Percentiles rank a stretch among this genome's conserved stretches.
phyloP scores from a whole-genome alignment of 2,888 invertebrate species.

The Linnaemya tessellans region DNA sequence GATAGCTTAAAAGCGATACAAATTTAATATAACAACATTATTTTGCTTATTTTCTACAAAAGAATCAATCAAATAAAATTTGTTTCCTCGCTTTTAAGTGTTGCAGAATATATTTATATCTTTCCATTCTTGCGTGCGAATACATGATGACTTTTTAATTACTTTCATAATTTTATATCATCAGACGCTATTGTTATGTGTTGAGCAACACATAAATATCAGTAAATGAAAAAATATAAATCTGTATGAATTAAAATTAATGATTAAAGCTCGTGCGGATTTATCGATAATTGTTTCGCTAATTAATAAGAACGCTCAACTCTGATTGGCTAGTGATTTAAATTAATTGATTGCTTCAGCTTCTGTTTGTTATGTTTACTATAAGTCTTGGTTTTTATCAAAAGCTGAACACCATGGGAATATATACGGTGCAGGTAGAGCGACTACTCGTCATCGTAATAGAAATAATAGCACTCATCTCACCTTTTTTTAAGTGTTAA shows the following conservation, averaged over 20 bases:
- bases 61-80: no score
- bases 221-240: not conserved
- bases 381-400: no score
- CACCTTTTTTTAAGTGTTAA: no score
- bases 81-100: no score
- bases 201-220: not conserved
- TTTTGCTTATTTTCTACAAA: no score
- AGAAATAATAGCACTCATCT: no score
- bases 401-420: no score
- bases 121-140: not conserved
- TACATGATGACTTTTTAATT: conserved; percentile 7
- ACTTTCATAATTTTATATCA: conserved; percentile 1
- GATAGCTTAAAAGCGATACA: no score
- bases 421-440: no score
- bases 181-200: not conserved
- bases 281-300: not conserved
- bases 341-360: not conserved
- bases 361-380: not conserved
- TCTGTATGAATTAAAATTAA: not conserved
- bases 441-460: no score
- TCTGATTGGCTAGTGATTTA: not conserved
- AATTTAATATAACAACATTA: no score
- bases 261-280: not conserved
- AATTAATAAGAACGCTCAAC: not conserved
- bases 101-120: no score